These are phyloP conservation scores for Nephotettix cincticeps DNA, from an alignment of 1,140 invertebrate genomes.

Conservation along the genomic window DNA sequence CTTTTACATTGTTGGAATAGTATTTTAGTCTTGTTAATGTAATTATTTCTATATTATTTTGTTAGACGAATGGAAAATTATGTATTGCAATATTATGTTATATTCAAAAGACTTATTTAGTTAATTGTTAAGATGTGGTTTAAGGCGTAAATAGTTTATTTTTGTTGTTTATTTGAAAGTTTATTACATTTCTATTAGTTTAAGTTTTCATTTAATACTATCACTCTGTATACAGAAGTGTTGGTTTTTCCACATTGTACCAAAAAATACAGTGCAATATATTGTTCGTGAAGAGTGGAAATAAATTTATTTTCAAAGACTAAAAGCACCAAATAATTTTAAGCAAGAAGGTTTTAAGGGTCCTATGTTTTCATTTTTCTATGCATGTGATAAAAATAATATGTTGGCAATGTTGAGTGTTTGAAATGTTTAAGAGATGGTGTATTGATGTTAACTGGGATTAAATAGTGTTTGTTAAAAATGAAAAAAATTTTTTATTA, in stretches of 20 bases:
- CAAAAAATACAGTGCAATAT: conserved; percentile 20
- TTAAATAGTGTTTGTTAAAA: conserved; percentile 15
- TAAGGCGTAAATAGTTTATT: not conserved
- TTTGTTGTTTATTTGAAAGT: not conserved
- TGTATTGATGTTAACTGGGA: conserved; percentile 9
- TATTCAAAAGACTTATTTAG: not conserved
- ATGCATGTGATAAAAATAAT: not conserved
- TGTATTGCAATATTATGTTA: not conserved
- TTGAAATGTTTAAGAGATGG: conserved; percentile 4
- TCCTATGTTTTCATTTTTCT: not conserved
- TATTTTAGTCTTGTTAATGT: no score
- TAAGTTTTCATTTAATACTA: not conserved
- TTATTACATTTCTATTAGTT: not conserved
- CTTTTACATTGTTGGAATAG: no score
- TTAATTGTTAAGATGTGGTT: not conserved
- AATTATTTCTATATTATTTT: not conserved
- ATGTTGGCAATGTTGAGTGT: not conserved
- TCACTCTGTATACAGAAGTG: not conserved
- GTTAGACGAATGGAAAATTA: not conserved
- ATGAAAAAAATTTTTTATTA: no score
- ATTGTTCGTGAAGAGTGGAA: not conserved
- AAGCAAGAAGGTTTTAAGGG: not conserved
- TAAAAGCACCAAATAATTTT: conserved; percentile 9
- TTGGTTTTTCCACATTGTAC: not conserved
- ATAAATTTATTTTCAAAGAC: not conserved